Evolutionary conservation across 2,113 vertebrate species (phyloP), one percentile per base, ranked within the genome.

Genomic region (Stomatorhinus ivindoensis): DNA sequence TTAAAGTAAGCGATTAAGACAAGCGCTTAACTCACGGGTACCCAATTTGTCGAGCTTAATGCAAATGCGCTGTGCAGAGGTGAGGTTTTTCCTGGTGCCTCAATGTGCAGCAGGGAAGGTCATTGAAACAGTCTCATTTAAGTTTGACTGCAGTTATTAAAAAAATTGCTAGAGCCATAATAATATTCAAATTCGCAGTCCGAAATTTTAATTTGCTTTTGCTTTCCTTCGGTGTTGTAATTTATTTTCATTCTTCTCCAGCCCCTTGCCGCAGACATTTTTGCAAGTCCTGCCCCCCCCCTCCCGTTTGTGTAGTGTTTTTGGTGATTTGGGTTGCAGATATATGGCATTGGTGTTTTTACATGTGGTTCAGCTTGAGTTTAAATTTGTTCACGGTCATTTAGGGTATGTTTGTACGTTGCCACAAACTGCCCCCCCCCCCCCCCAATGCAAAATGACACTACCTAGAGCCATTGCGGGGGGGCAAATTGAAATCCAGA

Each of bases 41-140:
- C n/a, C 88, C 53, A 61, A 83, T 85, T 47, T 89, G 73, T 44
- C 31, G 47, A 83, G 53, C 21, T 44, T 85, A 69, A 82, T 69
- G 61, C 39, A 84, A n/a, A 61, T 83, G 5, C 82, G 51, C 51
- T 8, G 53, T 31, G 21, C 53, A 24, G 46, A 47, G n/a, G 39
- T 44, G 39, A 58, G 80, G 21, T 1, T 58, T 61, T 15, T 27
- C 51, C 51, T 21, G 11, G n/a, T 61, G 80, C 51, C 35, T 61
- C 10, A 31, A 9, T 9, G 10, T 58, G 24, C 76, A 61, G 35
- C 21, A 19, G 31, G 47, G 48, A 69, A 82, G 15, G 69, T 50
- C 88, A 69, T 88, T 15, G 46, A 24, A 51, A 35, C 31, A 48
- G 82, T 42, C 15, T 80, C 73, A 80, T 80, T 42, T 80, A 47